phyloP scores from a whole-genome alignment of 2,888 invertebrate species.

The Nomada lathburiana region DNA sequence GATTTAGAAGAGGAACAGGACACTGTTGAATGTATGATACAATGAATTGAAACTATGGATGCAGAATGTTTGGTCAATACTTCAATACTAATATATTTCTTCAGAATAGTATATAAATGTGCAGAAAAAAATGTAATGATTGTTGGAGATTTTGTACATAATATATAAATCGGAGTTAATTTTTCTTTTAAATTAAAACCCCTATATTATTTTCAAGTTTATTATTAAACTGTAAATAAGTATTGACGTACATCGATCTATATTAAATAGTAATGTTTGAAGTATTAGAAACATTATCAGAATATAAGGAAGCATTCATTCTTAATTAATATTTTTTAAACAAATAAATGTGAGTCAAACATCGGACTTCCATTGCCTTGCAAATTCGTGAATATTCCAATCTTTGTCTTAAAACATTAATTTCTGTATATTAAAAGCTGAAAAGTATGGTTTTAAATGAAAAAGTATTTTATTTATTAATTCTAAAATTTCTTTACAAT shows the following conservation, averaged over 20 bases:
- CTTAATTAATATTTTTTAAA: not conserved
- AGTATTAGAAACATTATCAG: not conserved
- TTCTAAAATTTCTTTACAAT: not conserved
- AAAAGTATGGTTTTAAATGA: not conserved
- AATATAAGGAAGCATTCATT: not conserved
- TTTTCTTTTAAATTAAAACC: too few relatives aligned
- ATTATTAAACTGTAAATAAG: too few relatives aligned
- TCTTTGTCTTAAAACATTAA: too few relatives aligned
- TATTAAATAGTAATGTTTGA: too few relatives aligned
- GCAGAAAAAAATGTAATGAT: not conserved
- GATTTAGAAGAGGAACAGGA: not conserved
- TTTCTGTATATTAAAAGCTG: too few relatives aligned
- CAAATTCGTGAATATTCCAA: too few relatives aligned
- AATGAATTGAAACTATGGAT: not conserved
- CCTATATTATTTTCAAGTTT: too few relatives aligned
- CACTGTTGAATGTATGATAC: not conserved
- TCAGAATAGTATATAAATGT: not conserved
- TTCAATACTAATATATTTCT: not conserved
- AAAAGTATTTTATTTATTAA: not conserved
- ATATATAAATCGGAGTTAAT: too few relatives aligned
- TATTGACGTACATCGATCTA: too few relatives aligned
- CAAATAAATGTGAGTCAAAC: not conserved
- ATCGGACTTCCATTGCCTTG: too few relatives aligned
- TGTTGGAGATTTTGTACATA: too few relatives aligned
- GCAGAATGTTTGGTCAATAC: conserved; percentile 52